phyloP scores from a whole-genome alignment of 2,888 invertebrate genomes.

The Podabrus alpinus region DNA sequence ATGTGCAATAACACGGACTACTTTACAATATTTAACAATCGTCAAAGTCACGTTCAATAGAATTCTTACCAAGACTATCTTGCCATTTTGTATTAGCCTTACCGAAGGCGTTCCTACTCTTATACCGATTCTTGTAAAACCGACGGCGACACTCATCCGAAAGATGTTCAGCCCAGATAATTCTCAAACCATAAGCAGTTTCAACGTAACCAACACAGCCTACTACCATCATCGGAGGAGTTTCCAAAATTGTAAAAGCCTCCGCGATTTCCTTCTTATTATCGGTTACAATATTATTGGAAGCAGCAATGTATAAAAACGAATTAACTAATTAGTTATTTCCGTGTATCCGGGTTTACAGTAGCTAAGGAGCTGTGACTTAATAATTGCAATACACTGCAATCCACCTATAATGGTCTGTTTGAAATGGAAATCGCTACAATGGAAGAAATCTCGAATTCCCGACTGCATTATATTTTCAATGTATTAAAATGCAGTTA shows the following conservation, averaged over 20 bases:
- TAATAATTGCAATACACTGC: too few relatives aligned
- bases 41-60: conserved; percentile 94
- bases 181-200: conserved; percentile 95
- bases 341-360: too few relatives aligned
- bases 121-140: conserved; percentile 99
- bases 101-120: conserved; percentile 99
- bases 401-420: too few relatives aligned
- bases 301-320: too few relatives aligned
- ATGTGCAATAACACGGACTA: conserved; percentile 94
- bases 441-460: too few relatives aligned
- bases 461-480: too few relatives aligned
- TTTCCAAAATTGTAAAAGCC: conserved; percentile 96
- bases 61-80: conserved; percentile 94
- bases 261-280: conserved; percentile 99
- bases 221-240: conserved; percentile 97
- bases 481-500: too few relatives aligned
- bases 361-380: too few relatives aligned
- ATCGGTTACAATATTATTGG: too few relatives aligned
- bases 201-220: conserved; percentile 99
- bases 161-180: conserved; percentile 98
- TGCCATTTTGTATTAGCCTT: conserved; percentile 99
- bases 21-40: conserved; percentile 98
- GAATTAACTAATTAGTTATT: too few relatives aligned
- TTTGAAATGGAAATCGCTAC: too few relatives aligned
- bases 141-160: conserved; percentile 97